Evolutionary conservation across 2,797 vertebrate genomes (phyloP).

Genomic region (Chaetophractus vellerosus): DNA sequence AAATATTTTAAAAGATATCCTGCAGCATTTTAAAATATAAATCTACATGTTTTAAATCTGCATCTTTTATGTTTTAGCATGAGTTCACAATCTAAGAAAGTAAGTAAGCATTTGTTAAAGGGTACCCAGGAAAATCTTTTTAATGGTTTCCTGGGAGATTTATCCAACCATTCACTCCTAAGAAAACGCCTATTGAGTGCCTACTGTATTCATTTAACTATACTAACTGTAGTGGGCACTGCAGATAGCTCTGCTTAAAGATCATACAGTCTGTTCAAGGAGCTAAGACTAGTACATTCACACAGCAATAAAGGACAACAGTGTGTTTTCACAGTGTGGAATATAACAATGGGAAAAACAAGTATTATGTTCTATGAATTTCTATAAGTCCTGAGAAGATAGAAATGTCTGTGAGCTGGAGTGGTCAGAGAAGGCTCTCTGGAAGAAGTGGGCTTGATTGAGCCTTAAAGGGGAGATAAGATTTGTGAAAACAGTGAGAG

Average conservation of each 20-base stretch:
- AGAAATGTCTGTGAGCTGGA: neutral
- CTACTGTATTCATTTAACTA: neutral
- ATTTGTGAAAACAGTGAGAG: neutral
- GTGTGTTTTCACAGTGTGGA: neutral
- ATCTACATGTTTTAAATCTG: conserved; percentile 44
- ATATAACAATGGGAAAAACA: neutral
- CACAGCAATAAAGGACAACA: conserved; percentile 31
- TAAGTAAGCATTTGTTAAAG: neutral
- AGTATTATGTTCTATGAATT: neutral
- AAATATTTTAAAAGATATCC: neutral
- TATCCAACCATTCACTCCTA: conserved; percentile 45
- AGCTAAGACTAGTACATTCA: conserved; percentile 8
- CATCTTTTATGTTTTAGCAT: neutral
- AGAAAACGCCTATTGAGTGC: conserved; percentile 20
- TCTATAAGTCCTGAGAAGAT: neutral
- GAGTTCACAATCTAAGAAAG: conserved; percentile 39
- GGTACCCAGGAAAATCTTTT: conserved; percentile 44
- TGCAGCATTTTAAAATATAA: conserved; percentile 61
- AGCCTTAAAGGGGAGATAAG: neutral
- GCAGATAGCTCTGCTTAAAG: conserved; percentile 42
- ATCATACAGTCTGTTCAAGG: neutral
- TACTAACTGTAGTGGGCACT: neutral
- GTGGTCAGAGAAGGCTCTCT: conserved; percentile 2
- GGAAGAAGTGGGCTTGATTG: neutral
- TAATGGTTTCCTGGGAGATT: conserved; percentile 50